These are phyloP conservation scores for Orientallactaga bullata DNA, from an alignment of 2,113 vertebrate species.

Conservation along the genomic window DNA sequence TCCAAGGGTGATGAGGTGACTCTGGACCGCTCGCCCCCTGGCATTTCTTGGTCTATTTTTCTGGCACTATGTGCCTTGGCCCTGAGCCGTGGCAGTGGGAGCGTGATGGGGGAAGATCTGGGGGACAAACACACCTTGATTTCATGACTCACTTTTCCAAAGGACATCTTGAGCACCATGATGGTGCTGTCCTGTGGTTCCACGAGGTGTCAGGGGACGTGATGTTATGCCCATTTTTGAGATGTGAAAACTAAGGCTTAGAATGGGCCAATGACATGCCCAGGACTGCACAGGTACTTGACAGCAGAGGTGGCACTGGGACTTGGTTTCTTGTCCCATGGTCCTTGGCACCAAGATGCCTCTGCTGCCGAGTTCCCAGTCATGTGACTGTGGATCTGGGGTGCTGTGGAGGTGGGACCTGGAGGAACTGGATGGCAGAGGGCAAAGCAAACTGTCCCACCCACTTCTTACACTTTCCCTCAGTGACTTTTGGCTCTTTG, in stretches of 20 bases:
- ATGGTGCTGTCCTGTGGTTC: background rate
- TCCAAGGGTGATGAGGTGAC: background rate
- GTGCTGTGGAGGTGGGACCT: slow-evolving; percentile 27
- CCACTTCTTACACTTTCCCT: slow-evolving; percentile 36
- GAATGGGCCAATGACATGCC: background rate
- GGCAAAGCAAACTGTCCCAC: background rate
- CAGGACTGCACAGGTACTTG: background rate
- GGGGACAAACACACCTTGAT: background rate
- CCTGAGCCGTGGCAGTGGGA: background rate
- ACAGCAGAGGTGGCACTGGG: background rate
- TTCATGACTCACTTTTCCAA: background rate
- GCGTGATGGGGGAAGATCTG: background rate
- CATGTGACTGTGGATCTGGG: background rate
- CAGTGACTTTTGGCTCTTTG: slow-evolving; percentile 58
- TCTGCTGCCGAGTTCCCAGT: fast-evolving
- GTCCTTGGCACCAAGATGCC: background rate
- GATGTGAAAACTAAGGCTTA: background rate
- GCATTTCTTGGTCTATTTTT: background rate
- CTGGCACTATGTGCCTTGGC: background rate
- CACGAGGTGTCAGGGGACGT: background rate
- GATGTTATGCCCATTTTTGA: background rate
- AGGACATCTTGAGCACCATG: background rate
- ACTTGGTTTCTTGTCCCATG: background rate
- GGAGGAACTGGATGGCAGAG: background rate
- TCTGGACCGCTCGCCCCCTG: background rate